phyloP scores from a whole-genome alignment of 2,113 vertebrate species.

The Holacanthus passer region DNA sequence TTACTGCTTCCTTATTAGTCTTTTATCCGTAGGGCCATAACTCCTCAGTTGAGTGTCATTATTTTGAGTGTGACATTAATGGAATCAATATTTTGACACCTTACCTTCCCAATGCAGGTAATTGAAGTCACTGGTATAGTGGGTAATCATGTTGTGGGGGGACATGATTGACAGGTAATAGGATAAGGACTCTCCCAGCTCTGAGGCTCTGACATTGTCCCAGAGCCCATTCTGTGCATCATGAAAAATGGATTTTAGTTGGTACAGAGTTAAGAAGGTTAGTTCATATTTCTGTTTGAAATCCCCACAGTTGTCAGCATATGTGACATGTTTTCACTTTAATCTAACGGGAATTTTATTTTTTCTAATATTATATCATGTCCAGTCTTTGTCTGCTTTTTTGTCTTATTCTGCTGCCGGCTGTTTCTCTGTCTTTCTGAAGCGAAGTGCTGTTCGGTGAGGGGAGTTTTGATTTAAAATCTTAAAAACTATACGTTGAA shows the following conservation, averaged over 20 bases:
- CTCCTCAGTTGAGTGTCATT: constrained; percentile 69
- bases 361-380: too few relatives aligned
- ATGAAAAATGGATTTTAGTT: constrained; percentile 37
- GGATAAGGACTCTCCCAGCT: constrained; percentile 58
- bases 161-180: constrained; percentile 72
- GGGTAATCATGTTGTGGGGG: constrained; percentile 56
- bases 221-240: constrained; percentile 22
- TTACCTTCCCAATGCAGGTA: constrained; percentile 62
- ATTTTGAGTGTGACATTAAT: constrained; percentile 77
- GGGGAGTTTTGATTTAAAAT: background rate
- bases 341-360: too few relatives aligned
- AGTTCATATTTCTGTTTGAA: background rate
- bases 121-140: constrained; percentile 67
- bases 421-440: background rate
- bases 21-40: constrained; percentile 66
- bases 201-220: constrained; percentile 46
- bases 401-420: background rate
- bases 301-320: background rate
- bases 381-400: too few relatives aligned
- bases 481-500: background rate
- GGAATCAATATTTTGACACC: constrained; percentile 81
- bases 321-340: too few relatives aligned
- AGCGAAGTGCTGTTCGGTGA: background rate
- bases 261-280: background rate
- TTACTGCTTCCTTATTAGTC: constrained; percentile 72